phyloP scores from a whole-genome alignment of 2,113 vertebrate species.

The Campylomormyrus tamandua region DNA sequence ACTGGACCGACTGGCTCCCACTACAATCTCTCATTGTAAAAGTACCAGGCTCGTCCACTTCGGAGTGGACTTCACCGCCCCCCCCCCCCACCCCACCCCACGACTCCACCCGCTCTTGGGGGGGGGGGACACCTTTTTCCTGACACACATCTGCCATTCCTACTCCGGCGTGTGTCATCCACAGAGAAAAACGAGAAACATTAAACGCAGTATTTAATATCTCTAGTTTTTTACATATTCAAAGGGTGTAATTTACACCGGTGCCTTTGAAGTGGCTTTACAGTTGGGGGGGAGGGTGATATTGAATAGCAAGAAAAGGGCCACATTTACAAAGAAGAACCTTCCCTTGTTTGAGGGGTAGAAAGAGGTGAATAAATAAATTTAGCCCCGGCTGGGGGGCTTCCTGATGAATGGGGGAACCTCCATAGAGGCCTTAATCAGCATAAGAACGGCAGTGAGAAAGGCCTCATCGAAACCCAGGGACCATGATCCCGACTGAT shows the following conservation, averaged over 20 bases:
- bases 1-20: neutral
- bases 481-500: neutral
- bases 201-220: neutral
- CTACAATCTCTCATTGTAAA: neutral
- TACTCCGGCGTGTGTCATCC: neutral
- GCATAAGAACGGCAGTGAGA: constrained; percentile 16
- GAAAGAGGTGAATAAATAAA: constrained; percentile 19
- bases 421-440: constrained; percentile 1
- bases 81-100: no score
- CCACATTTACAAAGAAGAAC: constrained; percentile 8
- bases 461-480: neutral
- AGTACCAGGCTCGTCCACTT: neutral
- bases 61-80: no score
- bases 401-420: neutral
- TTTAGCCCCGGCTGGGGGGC: neutral
- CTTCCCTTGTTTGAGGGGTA: neutral
- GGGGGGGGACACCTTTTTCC: neutral
- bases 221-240: neutral
- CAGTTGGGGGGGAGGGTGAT: neutral
- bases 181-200: neutral
- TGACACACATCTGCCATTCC: neutral
- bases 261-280: constrained; percentile 12
- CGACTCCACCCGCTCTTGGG: neutral
- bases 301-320: constrained; percentile 37
- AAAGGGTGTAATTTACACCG: constrained; percentile 13